These are phyloP conservation scores for Parauchenoglanis punctatus DNA, from an alignment of 2,797 vertebrate genomes.

Conservation along the genomic window DNA sequence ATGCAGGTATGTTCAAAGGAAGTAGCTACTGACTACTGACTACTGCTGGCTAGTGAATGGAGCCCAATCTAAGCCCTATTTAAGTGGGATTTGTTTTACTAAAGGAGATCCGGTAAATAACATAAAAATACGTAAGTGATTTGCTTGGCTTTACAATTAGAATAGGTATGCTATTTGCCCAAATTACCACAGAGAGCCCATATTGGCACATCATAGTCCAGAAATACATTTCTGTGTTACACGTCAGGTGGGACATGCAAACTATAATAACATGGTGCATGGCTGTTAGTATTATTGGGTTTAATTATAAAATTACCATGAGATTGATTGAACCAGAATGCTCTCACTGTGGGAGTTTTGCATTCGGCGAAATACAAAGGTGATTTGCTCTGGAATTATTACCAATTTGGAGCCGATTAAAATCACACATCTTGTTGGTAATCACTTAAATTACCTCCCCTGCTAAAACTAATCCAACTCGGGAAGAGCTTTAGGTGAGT, in stretches of 20 bases:
- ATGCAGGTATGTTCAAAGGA: not conserved
- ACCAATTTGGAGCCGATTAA: conserved; percentile 23
- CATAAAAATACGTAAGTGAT: not conserved
- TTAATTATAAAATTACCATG: conserved; percentile 14
- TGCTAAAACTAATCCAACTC: conserved; percentile 29
- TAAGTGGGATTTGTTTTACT: not conserved
- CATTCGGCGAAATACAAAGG: not conserved
- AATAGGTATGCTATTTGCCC: too few relatives aligned
- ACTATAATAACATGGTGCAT: not conserved
- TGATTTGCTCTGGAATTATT: conserved; percentile 27
- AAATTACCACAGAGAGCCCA: not conserved
- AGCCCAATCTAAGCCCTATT: not conserved
- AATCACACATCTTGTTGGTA: conserved; percentile 26
- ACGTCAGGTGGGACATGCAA: not conserved
- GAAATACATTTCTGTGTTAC: not conserved
- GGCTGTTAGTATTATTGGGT: not conserved
- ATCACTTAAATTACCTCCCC: conserved; percentile 22
- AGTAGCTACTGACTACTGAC: too few relatives aligned
- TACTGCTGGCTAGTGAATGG: not conserved
- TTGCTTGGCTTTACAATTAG: not conserved
- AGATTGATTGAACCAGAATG: conserved; percentile 1
- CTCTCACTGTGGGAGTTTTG: not conserved
- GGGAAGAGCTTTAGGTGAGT: conserved; percentile 11
- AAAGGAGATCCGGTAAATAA: not conserved
- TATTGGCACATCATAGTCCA: not conserved